Evolutionary conservation across 1,140 invertebrate species (phyloP).

Genomic region (Ips typographus): DNA sequence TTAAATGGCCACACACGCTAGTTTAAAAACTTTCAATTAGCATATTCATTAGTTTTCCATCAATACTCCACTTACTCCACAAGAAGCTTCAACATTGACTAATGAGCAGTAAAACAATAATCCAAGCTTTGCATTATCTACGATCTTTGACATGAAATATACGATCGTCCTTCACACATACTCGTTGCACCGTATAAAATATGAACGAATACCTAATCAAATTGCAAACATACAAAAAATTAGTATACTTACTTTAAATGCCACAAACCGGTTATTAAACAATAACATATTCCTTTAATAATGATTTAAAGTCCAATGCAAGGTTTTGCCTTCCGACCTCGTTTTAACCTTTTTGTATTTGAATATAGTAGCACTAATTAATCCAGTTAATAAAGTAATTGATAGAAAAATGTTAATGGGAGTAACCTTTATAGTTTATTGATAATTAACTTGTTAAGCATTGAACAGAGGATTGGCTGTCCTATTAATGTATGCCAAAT

Average conservation of each 20-base stretch:
- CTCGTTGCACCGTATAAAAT: neutral
- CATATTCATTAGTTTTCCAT: slow-evolving; percentile 39
- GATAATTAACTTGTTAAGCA: too few relatives aligned
- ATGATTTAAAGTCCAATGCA: neutral
- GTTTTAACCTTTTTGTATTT: neutral
- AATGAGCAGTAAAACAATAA: neutral
- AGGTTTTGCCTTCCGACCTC: neutral
- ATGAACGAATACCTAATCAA: neutral
- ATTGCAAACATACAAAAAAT: neutral
- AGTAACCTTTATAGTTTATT: too few relatives aligned
- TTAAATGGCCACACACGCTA: slow-evolving; percentile 48
- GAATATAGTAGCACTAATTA: neutral
- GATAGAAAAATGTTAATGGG: too few relatives aligned
- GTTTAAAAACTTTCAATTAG: slow-evolving; percentile 44
- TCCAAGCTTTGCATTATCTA: neutral
- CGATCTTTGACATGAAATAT: neutral
- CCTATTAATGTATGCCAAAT: too few relatives aligned
- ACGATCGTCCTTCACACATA: neutral
- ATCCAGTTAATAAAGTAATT: neutral
- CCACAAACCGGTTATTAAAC: too few relatives aligned
- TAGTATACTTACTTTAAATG: neutral
- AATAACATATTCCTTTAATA: too few relatives aligned
- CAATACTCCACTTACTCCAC: neutral
- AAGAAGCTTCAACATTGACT: neutral
- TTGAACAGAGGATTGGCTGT: too few relatives aligned